A percentile compares a stretch with the other conserved stretches of the same genome.
Evolutionary conservation across 2,888 invertebrate genomes (phyloP).

Genomic region (Philopedon plagiatum): DNA sequence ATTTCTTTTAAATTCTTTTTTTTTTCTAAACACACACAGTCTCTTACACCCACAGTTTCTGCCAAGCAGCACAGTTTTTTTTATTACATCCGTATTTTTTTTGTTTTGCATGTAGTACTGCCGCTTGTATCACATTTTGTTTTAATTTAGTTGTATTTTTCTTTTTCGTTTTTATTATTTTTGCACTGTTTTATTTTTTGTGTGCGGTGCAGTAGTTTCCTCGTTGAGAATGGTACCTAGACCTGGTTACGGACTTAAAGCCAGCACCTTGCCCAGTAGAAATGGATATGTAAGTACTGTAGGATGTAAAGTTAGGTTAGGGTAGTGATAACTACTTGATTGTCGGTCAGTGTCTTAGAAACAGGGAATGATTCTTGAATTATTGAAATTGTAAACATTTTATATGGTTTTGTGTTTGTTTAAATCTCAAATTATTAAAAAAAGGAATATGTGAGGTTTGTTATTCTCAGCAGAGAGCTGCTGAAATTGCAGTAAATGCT

Average conservation of each 20-base stretch:
- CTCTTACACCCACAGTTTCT: conserved; percentile 49
- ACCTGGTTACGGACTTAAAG: conserved; percentile 84
- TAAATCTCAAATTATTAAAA: too few species aligned
- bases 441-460: too few species aligned
- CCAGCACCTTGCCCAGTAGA: conserved; percentile 80
- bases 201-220: conserved; percentile 71
- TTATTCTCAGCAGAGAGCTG: too few species aligned
- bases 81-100: neutral
- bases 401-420: too few species aligned
- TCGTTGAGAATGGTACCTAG: conserved; percentile 79
- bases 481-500: too few species aligned
- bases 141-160: conserved; percentile 12
- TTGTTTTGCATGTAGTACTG: conserved; percentile 24
- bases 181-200: conserved; percentile 56
- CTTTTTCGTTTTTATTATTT: conserved; percentile 22
- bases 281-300: conserved; percentile 68
- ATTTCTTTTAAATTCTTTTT: neutral
- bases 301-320: neutral
- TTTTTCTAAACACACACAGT: neutral
- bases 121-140: neutral
- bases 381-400: too few species aligned
- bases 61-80: conserved; percentile 5
- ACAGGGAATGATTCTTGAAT: too few species aligned
- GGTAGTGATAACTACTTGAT: neutral
- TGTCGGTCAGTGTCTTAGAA: neutral